Evolutionary conservation across 2,113 vertebrate genomes (phyloP), one percentile per base, ranked within the genome.

Genomic region (Dasypus novemcinctus): DNA sequence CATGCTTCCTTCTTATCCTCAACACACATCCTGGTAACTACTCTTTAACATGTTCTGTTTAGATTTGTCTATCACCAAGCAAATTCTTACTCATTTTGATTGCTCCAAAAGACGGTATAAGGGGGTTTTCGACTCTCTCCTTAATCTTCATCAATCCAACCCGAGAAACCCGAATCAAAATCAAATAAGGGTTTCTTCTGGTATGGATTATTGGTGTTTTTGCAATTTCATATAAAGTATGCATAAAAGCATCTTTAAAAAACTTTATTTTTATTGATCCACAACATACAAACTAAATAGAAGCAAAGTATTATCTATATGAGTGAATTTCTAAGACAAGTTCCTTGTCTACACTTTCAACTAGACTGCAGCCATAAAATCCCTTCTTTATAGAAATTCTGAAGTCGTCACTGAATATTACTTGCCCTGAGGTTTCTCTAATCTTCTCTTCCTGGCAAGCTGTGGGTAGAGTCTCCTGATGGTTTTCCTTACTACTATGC

Each of bases 161-260:
- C 41, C 20, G 84, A 85, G 46, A n/a, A 87, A 87, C 18, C 36
- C 59, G 69, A 81, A 66, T 93, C 9, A 90, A 91, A 96, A 86
- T 74, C 59, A 9, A 31, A 2, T 38, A 79, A 64, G 11, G n/a
- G 23, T 64, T 49, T 43, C 11, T 41, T 38, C 81, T 38, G 31
- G n/a, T 41, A 76, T 33, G 38, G 63, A 57, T 93, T 36, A 91
- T 33, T 94, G 25, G 46, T 78, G 9, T 38, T 86, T 83, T 76
- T 90, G 27, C 14, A 95, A 61, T 57, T 12, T 84, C 38, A 66
- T 14, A 33, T 68, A 68, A 84, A 93, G n/a, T 68, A 91, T 64
- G 63, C 49, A 86, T 57, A 86, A 92, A 96, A 78, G 7, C 27
- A 87, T 64, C 68, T 92, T 93, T 92, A 25, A n/a, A 85, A 89